Evolutionary conservation across 2,797 vertebrate species (phyloP).

Genomic region (Euphonia xanthogaster): DNA sequence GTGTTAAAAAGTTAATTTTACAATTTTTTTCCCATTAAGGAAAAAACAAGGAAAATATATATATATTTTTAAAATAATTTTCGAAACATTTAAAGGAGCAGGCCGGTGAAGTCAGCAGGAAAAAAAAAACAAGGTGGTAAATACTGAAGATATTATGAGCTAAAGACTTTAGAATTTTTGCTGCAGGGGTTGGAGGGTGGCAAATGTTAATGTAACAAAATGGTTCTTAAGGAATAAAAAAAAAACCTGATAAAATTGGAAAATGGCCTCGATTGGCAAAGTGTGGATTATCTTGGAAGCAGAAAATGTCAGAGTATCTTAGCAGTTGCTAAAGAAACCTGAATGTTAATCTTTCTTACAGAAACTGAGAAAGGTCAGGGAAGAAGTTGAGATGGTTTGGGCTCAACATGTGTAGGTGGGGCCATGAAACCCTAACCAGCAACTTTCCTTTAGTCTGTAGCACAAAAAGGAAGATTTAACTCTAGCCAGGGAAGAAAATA

Average conservation of each 20-base stretch:
- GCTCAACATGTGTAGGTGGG: neutral
- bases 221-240: neutral
- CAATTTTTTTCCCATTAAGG: too few relatives aligned
- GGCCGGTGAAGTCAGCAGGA: neutral
- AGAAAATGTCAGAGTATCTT: neutral
- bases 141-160: neutral
- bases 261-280: neutral
- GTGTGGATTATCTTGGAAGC: neutral
- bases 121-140: neutral
- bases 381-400: neutral
- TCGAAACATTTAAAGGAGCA: neutral
- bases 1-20: neutral
- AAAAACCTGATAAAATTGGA: neutral
- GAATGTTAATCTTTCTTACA: neutral
- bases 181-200: accelerated
- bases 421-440: neutral
- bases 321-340: neutral
- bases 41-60: neutral
- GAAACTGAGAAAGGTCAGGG: neutral
- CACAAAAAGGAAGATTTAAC: neutral
- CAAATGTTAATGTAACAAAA: neutral
- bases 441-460: neutral
- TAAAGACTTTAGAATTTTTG: neutral
- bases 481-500: neutral
- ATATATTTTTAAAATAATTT: accelerated